These are phyloP conservation scores for Hetaerina americana DNA, from an alignment of 1,140 invertebrate genomes.

Conservation along the genomic window DNA sequence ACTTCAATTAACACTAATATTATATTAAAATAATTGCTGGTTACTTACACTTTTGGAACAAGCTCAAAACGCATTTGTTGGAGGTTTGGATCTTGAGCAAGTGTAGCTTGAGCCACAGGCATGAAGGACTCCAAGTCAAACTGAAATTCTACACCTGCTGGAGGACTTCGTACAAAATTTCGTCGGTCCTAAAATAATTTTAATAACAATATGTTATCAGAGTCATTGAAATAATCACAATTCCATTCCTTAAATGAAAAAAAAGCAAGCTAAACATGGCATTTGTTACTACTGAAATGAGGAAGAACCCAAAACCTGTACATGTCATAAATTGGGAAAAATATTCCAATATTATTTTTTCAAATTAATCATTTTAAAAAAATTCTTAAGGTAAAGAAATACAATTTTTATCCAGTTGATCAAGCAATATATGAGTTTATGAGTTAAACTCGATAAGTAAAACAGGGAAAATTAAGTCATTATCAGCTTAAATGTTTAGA, in stretches of 20 bases:
- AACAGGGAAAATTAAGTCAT: too few relatives aligned
- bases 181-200: conserved; percentile 85
- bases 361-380: too few relatives aligned
- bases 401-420: too few relatives aligned
- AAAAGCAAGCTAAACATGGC: conserved; percentile 5
- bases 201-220: conserved; percentile 16
- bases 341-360: too few relatives aligned
- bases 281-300: neutral
- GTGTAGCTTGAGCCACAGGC: conserved; percentile 83
- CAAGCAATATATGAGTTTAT: too few relatives aligned
- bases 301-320: neutral
- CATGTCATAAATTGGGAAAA: too few relatives aligned
- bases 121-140: conserved; percentile 88
- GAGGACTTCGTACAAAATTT: conserved; percentile 93
- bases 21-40: neutral
- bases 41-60: conserved; percentile 88
- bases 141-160: conserved; percentile 85
- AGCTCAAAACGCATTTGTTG: conserved; percentile 97
- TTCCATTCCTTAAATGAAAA: conserved; percentile 13
- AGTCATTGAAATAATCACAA: neutral
- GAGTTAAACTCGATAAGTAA: too few relatives aligned
- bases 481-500: too few relatives aligned
- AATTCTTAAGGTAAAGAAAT: too few relatives aligned
- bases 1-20: conserved; percentile 4
- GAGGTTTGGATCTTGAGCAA: conserved; percentile 88